These are phyloP conservation scores for Philaethria dido DNA, from an alignment of 2,888 invertebrate species.

Conservation along the genomic window DNA sequence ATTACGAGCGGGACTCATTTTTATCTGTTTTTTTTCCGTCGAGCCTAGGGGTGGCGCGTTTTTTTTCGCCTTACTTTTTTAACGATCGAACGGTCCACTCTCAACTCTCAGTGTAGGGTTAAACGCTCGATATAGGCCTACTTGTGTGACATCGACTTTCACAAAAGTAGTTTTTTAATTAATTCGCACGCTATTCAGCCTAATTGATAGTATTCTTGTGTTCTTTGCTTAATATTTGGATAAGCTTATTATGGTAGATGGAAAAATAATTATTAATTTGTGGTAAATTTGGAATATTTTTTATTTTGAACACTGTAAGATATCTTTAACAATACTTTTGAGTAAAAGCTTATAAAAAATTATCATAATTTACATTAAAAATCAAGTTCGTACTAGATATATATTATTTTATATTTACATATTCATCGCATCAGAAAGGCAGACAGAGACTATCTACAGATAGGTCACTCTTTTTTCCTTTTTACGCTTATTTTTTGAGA, in stretches of 20 bases:
- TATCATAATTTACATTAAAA: neutral
- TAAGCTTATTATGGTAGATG: neutral
- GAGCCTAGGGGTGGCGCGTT: slow-evolving; percentile 77
- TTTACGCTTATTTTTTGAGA: no score
- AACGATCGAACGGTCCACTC: slow-evolving; percentile 61
- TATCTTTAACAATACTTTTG: neutral
- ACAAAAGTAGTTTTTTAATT: slow-evolving; percentile 44
- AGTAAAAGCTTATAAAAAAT: neutral
- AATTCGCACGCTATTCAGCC: slow-evolving; percentile 41
- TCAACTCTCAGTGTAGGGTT: slow-evolving; percentile 69
- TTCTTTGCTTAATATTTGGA: slow-evolving; percentile 27
- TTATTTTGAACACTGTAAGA: neutral
- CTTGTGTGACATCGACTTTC: slow-evolving; percentile 48
- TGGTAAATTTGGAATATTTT: neutral
- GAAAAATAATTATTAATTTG: neutral
- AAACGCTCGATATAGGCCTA: slow-evolving; percentile 66
- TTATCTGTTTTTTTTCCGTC: slow-evolving; percentile 75
- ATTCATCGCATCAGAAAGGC: no score
- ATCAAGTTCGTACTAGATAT: neutral
- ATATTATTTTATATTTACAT: no score
- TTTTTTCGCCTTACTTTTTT: slow-evolving; percentile 67
- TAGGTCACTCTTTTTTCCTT: no score
- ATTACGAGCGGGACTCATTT: slow-evolving; percentile 77
- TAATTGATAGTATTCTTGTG: slow-evolving; percentile 39
- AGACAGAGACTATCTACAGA: no score